phyloP scores from a whole-genome alignment of 2,888 invertebrate species.

The Catocala sponsa region DNA sequence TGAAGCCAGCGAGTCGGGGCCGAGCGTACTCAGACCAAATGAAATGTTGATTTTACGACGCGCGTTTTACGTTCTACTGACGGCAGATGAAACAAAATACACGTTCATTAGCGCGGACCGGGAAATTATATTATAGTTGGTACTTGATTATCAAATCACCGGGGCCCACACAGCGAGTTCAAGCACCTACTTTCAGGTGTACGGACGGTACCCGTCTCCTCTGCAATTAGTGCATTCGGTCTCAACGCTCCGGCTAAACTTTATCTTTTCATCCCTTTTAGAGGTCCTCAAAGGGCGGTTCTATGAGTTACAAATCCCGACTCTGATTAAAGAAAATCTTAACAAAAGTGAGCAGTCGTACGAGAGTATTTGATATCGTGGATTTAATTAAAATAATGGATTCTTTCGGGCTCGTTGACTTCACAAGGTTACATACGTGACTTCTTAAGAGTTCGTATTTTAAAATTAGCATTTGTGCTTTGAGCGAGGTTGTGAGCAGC shows the following conservation, averaged over 20 bases:
- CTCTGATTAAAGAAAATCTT: conserved; percentile 46
- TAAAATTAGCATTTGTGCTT: conserved; percentile 61
- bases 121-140: conserved; percentile 81
- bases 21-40: conserved; percentile 65
- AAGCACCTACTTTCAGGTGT: conserved; percentile 50
- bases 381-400: conserved; percentile 60
- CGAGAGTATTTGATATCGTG: conserved; percentile 47
- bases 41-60: conserved; percentile 81
- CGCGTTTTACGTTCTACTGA: conserved; percentile 70
- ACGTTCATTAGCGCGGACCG: conserved; percentile 82
- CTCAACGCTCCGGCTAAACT: conserved; percentile 35
- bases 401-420: conserved; percentile 58
- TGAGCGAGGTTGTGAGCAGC: conserved; percentile 58
- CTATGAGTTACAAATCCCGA: conserved; percentile 33
- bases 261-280: conserved; percentile 46
- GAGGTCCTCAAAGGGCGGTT: conserved; percentile 32
- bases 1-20: conserved; percentile 56
- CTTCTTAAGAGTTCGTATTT: conserved; percentile 57
- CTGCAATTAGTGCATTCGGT: conserved; percentile 59
- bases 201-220: conserved; percentile 44
- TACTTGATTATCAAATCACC: conserved; percentile 80
- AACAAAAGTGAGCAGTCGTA: conserved; percentile 51
- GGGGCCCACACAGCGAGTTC: conserved; percentile 62
- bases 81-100: conserved; percentile 85
- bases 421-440: conserved; percentile 54